Percentiles rank a stretch among this genome's conserved stretches.
Conservation (phyloP, 2,113 vertebrate species). For the Panthera tigris region DNA sequence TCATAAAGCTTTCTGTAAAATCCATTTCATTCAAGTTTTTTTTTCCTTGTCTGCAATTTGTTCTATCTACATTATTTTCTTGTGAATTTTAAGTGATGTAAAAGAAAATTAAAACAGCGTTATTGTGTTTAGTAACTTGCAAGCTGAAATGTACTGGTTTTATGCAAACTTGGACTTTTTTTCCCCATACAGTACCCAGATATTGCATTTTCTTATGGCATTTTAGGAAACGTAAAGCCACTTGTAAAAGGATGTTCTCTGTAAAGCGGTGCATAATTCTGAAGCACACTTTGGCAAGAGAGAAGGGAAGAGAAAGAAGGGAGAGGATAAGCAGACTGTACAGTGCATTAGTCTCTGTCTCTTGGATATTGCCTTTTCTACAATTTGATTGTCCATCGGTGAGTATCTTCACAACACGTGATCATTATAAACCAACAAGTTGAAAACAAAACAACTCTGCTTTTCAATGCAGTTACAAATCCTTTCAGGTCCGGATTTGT, state of each 20-base stretch:
- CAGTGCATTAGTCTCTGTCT: slow-evolving; percentile 86
- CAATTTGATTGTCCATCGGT: slow-evolving; percentile 82
- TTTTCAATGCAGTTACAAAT: slow-evolving; percentile 81
- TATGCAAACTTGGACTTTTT: slow-evolving; percentile 86
- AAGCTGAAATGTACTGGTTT: slow-evolving; percentile 88
- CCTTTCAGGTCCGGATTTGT: slow-evolving; percentile 77
- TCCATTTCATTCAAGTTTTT: slow-evolving; percentile 91
- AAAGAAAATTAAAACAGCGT: slow-evolving; percentile 83
- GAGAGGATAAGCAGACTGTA: slow-evolving; percentile 80
- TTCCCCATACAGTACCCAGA: slow-evolving; percentile 84
- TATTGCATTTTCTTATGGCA: slow-evolving; percentile 86
- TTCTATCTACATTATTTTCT: slow-evolving; percentile 86
- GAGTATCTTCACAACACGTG: slow-evolving; percentile 69
- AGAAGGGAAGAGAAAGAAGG: slow-evolving; percentile 26
- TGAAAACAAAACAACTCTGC: neutral
- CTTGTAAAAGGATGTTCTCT: slow-evolving; percentile 80
- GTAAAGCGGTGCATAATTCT: slow-evolving; percentile 81
- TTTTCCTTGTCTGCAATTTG: slow-evolving; percentile 84
- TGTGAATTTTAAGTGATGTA: slow-evolving; percentile 75
- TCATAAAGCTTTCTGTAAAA: slow-evolving; percentile 89
- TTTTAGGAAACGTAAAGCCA: slow-evolving; percentile 83
- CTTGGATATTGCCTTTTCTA: slow-evolving; percentile 73
- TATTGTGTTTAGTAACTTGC: slow-evolving; percentile 87
- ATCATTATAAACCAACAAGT: slow-evolving; percentile 23
- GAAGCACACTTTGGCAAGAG: slow-evolving; percentile 86